A percentile compares a stretch with the other conserved stretches of the same genome.
Evolutionary conservation across 2,888 invertebrate species (phyloP).

Genomic region (Dermolepida albohirtum): DNA sequence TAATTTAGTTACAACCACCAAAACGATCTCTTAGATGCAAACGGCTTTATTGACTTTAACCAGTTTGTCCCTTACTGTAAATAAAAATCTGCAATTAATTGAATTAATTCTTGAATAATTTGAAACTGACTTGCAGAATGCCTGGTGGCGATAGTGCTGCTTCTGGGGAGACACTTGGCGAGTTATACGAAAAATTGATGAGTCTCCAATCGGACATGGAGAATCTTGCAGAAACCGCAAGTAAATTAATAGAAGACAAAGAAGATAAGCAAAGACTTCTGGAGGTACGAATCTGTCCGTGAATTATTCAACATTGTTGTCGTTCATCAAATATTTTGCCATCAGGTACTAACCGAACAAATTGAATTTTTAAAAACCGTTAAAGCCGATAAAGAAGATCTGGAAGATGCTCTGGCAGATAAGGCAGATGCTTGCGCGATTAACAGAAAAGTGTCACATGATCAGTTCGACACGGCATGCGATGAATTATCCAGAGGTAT

Average conservation of each 20-base stretch:
- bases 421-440: constrained; percentile 79
- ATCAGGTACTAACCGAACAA: constrained; percentile 73
- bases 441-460: constrained; percentile 79
- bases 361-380: constrained; percentile 74
- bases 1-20: too few relatives aligned
- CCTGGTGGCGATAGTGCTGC: constrained; percentile 52
- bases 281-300: constrained; percentile 62
- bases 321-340: background rate
- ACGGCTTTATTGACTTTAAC: too few relatives aligned
- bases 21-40: too few relatives aligned
- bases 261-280: constrained; percentile 69
- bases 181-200: constrained; percentile 62
- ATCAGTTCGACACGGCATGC: constrained; percentile 77
- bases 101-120: background rate
- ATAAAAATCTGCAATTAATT: too few relatives aligned
- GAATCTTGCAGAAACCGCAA: constrained; percentile 59
- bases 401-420: constrained; percentile 78
- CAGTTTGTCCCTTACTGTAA: too few relatives aligned
- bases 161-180: constrained; percentile 54
- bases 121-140: constrained; percentile 46
- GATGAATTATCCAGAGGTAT: constrained; percentile 75
- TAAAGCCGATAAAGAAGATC: constrained; percentile 78
- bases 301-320: too few relatives aligned
- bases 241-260: constrained; percentile 69
- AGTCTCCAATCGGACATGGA: constrained; percentile 64